Evolutionary conservation across 2,888 invertebrate species (phyloP), one percentile per base, ranked within the genome.

Genomic region (Caenorhabditis macrosperma): DNA sequence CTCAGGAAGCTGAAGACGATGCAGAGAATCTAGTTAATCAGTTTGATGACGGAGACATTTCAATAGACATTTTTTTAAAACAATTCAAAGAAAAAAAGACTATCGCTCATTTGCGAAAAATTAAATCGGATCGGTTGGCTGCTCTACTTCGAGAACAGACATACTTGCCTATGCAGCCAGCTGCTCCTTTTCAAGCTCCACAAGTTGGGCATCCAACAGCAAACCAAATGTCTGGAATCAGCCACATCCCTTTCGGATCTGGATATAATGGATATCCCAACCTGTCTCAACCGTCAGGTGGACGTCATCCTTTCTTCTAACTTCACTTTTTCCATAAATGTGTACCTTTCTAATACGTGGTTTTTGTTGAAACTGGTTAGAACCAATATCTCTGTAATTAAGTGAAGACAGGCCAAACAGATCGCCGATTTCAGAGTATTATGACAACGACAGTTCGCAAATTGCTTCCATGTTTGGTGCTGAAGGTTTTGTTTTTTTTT

Each of bases 111-210:
- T 90, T 78, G 7, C 93, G 96, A 60, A 94, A 95, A 90, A 94
- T 97, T 12, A 97, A 97, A 92, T 94, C 95, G 0, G 97, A 98
- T 83, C 97, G 97, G 92, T 94, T 98, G 94, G 93, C 93, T 57
- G 93, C 92, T 78, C 82, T 92, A 6, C 84, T 92, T 4, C 86
- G 90, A 22, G 88, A 90, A 15, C 89, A 89, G 50, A 81, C 80
- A n/a, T 78, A 79, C 26, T 38, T 76, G 10, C 52, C 66, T 17
- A n/a, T 61, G 28, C 35, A 30, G 9, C 48, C 68, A 7, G n/a
- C 72, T 17, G 33, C 28, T 12, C 9, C 64, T n/a, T 60, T 66
- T 5, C 55, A 24, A 28, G 17, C 59, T 9, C 41, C 59, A 10
- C 79, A 75, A 46, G 64, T 71, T 4, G 72, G 57, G 10, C 74